A percentile compares a stretch with the other conserved stretches of the same genome.
Conservation (phyloP, 2,888 invertebrate genomes). For the Hetaerina titia region DNA sequence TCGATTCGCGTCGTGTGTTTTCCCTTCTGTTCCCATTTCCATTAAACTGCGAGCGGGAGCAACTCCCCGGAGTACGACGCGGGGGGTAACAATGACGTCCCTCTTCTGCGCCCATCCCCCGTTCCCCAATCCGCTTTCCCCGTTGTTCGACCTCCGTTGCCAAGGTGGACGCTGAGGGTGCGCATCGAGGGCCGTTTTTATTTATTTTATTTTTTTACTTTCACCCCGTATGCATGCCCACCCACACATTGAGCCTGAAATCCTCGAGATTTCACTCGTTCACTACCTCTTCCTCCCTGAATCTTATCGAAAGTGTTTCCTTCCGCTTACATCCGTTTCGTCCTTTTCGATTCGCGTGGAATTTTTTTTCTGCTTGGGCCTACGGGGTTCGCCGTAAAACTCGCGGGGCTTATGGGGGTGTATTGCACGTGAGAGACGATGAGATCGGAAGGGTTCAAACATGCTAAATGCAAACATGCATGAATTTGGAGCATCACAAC, state of each 20-base stretch:
- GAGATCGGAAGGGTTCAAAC: background rate
- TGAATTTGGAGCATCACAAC: background rate
- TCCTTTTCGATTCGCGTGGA: background rate
- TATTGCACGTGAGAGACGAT: background rate
- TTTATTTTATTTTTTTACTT: background rate
- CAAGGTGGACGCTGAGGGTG: background rate
- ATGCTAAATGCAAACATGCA: background rate
- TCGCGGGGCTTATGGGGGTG: background rate
- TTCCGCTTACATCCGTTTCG: background rate
- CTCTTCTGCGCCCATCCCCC: background rate
- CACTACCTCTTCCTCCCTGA: background rate
- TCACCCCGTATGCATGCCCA: background rate
- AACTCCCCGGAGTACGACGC: background rate
- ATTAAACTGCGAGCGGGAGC: background rate
- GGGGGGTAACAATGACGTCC: background rate
- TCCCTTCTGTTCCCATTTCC: background rate
- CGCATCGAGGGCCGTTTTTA: background rate
- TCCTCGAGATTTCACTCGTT: background rate
- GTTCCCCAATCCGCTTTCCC: background rate
- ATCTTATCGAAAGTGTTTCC: background rate
- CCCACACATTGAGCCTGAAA: background rate
- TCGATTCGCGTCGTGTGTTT: background rate
- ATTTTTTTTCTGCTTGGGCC: background rate
- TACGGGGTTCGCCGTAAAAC: background rate
- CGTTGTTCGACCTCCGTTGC: background rate